Conservation (phyloP, 1,140 invertebrate genomes). For the Neelides sp. region DNA sequence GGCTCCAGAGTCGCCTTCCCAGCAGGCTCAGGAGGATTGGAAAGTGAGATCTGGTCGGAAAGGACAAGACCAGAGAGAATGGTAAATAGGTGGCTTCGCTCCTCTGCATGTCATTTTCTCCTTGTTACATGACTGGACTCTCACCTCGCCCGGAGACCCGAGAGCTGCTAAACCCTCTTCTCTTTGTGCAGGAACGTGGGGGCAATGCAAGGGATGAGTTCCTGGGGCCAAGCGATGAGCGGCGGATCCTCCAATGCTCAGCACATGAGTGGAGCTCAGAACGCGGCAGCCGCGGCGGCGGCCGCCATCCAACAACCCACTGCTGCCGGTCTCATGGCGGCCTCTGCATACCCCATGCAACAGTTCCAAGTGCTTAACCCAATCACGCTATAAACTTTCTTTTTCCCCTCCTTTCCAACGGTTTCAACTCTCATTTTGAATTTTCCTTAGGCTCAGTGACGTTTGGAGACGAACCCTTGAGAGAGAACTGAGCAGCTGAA, state of each 20-base stretch:
- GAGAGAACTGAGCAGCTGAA: no score
- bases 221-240: conserved; percentile 30
- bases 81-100: no score
- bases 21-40: conserved; percentile 13
- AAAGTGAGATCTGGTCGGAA: conserved; percentile 24
- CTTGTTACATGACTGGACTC: no score
- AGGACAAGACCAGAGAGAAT: conserved; percentile 28
- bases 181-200: conserved; percentile 25
- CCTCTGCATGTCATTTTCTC: conserved; percentile 23
- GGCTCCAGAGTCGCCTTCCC: conserved; percentile 15
- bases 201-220: conserved; percentile 29
- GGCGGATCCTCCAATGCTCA: conserved; percentile 21
- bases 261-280: conserved; percentile 21
- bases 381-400: neutral
- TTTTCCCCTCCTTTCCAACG: neutral
- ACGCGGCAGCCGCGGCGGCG: conserved; percentile 19
- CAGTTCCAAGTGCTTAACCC: conserved; percentile 25
- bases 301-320: conserved; percentile 25
- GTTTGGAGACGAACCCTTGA: no score
- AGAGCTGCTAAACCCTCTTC: neutral
- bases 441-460: conserved; percentile 27
- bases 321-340: conserved; percentile 26
- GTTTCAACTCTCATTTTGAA: neutral
- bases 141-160: no score
- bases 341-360: conserved; percentile 30